Conservation (phyloP, 2,113 vertebrate species). For the Nothobranchius kuhntae region DNA sequence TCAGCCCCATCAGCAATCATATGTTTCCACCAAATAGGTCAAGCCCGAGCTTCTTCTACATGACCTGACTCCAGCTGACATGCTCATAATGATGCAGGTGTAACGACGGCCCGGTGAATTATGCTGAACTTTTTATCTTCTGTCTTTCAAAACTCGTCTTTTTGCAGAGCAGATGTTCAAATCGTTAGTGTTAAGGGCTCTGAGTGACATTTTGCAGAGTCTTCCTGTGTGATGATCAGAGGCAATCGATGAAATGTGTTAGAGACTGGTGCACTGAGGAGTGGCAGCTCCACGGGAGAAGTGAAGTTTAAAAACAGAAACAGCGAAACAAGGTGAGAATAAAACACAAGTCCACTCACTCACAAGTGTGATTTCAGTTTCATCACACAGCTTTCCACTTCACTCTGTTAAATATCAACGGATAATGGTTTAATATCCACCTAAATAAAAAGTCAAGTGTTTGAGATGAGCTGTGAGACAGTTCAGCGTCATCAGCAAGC, state of each 20-base stretch:
- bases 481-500: constrained; percentile 17
- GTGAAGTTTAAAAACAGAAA: not conserved
- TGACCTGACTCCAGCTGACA: constrained; percentile 49
- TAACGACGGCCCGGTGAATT: not conserved
- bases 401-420: not conserved
- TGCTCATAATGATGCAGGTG: constrained; percentile 40
- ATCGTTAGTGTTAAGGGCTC: too few relatives aligned
- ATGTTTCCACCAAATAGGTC: constrained; percentile 45
- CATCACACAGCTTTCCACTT: too few relatives aligned
- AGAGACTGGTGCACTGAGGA: too few relatives aligned
- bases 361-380: too few relatives aligned
- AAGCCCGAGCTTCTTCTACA: constrained; percentile 44
- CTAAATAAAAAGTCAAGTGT: constrained; percentile 30
- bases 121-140: too few relatives aligned
- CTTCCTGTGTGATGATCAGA: too few relatives aligned
- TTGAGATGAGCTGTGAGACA: constrained; percentile 16
- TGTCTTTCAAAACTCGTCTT: too few relatives aligned
- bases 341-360: not conserved
- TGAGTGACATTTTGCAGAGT: too few relatives aligned
- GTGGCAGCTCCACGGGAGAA: too few relatives aligned
- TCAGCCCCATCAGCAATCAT: constrained; percentile 13
- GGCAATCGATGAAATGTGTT: too few relatives aligned
- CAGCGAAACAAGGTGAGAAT: constrained; percentile 15
- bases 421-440: not conserved
- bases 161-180: too few relatives aligned